Percentiles rank a stretch among this genome's conserved stretches.
phyloP scores from a whole-genome alignment of 2,113 vertebrate species.

The Fulmarus glacialis region DNA sequence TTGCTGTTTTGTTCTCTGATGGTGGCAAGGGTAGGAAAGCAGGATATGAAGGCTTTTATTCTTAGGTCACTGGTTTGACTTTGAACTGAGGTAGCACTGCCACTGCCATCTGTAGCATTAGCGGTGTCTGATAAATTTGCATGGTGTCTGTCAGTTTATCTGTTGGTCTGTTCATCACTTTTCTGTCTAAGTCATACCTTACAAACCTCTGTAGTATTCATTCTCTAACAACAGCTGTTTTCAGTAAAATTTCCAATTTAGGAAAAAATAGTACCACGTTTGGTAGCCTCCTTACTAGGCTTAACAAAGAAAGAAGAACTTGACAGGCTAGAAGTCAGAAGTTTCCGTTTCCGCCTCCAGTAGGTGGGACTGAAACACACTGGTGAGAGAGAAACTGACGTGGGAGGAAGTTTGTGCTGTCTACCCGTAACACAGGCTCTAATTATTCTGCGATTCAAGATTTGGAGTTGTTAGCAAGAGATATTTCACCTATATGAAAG shows the following conservation, averaged over 20 bases:
- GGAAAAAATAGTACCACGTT: neutral
- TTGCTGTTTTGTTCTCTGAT: neutral
- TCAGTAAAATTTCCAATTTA: neutral
- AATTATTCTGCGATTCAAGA: slow-evolving; percentile 11
- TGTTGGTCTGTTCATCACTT: neutral
- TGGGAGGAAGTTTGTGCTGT: slow-evolving; percentile 42
- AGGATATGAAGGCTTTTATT: neutral
- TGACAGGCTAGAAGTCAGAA: slow-evolving; percentile 14
- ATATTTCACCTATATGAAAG: neutral
- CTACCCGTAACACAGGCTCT: neutral
- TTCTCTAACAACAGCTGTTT: neutral
- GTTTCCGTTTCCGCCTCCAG: slow-evolving; percentile 8
- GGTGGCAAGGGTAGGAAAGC: neutral
- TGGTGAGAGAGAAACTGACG: neutral
- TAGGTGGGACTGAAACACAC: slow-evolving; percentile 25
- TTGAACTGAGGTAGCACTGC: neutral
- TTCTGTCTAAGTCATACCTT: neutral
- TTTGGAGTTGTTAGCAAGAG: neutral
- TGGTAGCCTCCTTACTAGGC: neutral
- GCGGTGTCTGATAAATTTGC: neutral
- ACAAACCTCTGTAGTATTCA: neutral
- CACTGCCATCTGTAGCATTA: neutral
- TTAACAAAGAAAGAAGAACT: slow-evolving; percentile 21
- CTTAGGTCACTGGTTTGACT: neutral
- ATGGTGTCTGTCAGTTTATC: neutral